These are phyloP conservation scores for Cyclura pinguis DNA, from an alignment of 2,797 vertebrate species.

Conservation along the genomic window DNA sequence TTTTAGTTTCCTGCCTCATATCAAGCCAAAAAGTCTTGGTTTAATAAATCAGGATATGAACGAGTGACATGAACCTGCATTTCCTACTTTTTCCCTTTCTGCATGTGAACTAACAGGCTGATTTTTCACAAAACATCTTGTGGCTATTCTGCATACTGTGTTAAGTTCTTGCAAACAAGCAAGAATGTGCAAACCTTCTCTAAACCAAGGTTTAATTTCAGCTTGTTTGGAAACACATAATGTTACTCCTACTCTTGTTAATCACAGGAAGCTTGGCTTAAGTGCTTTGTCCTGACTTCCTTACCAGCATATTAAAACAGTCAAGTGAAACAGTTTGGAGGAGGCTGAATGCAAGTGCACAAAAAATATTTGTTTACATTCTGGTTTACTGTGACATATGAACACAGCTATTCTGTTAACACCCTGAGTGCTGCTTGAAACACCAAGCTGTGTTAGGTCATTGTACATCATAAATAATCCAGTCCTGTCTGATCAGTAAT, in stretches of 20 bases:
- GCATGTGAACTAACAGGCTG: no score
- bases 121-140: no score
- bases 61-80: no score
- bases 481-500: background rate
- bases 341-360: background rate
- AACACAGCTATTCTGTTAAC: background rate
- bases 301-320: background rate
- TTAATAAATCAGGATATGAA: no score
- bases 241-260: background rate
- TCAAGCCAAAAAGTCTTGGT: no score
- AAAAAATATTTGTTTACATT: background rate
- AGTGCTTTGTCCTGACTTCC: background rate
- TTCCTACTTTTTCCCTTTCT: no score
- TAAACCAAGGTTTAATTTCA: background rate
- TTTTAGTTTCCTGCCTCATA: no score
- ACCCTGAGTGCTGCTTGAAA: background rate
- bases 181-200: no score
- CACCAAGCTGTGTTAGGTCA: no score
- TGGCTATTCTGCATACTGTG: no score
- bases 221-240: background rate
- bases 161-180: no score
- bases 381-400: background rate
- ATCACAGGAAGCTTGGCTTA: background rate
- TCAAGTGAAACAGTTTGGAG: background rate
- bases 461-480: background rate